Base-by-base conservation (phyloP, 2,113 vertebrate genomes). In the Myiopsitta monachus region DNA sequence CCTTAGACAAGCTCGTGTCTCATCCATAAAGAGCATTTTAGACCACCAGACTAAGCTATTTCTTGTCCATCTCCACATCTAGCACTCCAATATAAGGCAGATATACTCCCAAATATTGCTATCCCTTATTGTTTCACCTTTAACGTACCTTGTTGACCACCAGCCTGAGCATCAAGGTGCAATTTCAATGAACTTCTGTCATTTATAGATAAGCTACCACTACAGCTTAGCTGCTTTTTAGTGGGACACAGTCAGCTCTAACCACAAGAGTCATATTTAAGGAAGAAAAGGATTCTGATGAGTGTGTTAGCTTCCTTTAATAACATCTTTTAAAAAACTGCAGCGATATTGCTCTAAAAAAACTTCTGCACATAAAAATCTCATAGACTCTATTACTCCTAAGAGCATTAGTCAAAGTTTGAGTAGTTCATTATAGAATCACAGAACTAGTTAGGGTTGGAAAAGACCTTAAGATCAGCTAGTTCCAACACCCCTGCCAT, bases 401-500 rank as follows among this genome's bases (percentile, higher is more conserved):
- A 90, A 90, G 62, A 90, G 70, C 47, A 81, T 83, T 88, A 96
- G 73, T 39, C 39, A 72, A 94, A 87, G 73, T 72, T 62, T 83
- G 55, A 90, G 73, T 54, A 68, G 75, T 75, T 92, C 44, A 62
- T 90, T 77, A 77, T 17, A 43, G 43, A 17, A 44, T 44, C 43
- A 44, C 18, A 18, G 43, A 44, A 44, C n/a, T 18, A 44, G 43
- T 44, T 44, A 44, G 43, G 43, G 43, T 44, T 44, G 17, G 43
- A 44, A 44, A 44, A 18, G 43, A 44, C 43, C 43, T 44, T 4
- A 44, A 44, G 43, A 44, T 44, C 43, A 44, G 18, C 43, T 8
- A 44, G 43, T 18, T 44, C 43, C 43, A 44, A 18, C 7, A 17
- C 17, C 43, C 43, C 43, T 18, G 43, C 17, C 43, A 44, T 18